A percentile compares a stretch with the other conserved stretches of the same genome.
phyloP scores from a whole-genome alignment of 2,888 invertebrate genomes.

The Xestoiulus laeticollis region DNA sequence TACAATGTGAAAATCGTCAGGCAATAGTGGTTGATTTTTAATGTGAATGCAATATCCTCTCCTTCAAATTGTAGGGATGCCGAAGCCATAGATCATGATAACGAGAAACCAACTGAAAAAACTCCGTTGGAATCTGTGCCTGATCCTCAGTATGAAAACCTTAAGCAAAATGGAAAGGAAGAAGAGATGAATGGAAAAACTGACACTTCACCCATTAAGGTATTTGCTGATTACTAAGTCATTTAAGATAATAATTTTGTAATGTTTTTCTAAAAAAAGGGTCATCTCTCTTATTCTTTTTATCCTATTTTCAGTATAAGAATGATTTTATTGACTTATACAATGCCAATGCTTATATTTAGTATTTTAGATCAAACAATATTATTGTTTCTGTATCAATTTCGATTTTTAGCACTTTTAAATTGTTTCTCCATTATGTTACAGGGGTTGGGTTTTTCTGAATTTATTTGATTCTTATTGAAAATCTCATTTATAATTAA shows the following conservation, averaged over 20 bases:
- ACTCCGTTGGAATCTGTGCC: slow-evolving; percentile 39
- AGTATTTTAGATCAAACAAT: neutral
- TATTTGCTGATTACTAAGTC: neutral
- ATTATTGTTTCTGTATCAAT: neutral
- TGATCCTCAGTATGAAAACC: slow-evolving; percentile 41
- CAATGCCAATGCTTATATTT: neutral
- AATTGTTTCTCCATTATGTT: slow-evolving; percentile 20
- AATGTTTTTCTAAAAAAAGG: neutral
- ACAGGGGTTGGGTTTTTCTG: slow-evolving; percentile 10
- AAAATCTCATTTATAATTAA: neutral
- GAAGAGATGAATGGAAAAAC: slow-evolving; percentile 48
- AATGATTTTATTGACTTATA: neutral
- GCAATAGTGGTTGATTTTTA: neutral
- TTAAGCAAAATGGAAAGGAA: slow-evolving; percentile 46
- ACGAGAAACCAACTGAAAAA: slow-evolving; percentile 44
- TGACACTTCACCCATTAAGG: slow-evolving; percentile 45
- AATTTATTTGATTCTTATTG: neutral
- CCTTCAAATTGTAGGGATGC: neutral
- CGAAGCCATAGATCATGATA: slow-evolving; percentile 16
- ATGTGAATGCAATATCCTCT: neutral
- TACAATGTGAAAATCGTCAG: neutral
- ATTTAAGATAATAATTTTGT: neutral
- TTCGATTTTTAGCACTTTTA: neutral
- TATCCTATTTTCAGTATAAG: neutral
- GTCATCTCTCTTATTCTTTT: neutral